A percentile compares a stretch with the other conserved stretches of the same genome.
Evolutionary conservation across 2,797 vertebrate species (phyloP).

Genomic region (Glyptemys insculpta): DNA sequence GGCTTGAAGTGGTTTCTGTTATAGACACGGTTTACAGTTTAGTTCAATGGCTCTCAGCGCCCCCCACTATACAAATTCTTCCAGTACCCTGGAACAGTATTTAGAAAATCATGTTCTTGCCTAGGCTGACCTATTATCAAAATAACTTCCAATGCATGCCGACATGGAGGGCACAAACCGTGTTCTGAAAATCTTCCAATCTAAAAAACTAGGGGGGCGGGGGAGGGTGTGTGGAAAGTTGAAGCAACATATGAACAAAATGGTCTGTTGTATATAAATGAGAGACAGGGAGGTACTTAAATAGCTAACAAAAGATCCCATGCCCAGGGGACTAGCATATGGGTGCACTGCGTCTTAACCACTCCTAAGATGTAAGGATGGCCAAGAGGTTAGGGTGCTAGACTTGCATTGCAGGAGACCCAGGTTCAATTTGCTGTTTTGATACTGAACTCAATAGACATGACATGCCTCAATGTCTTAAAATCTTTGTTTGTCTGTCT

Average conservation of each 20-base stretch:
- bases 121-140: neutral
- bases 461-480: no score
- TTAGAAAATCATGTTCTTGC: neutral
- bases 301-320: neutral
- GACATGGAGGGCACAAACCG: neutral
- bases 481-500: no score
- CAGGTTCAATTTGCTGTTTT: neutral
- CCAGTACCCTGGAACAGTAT: no score
- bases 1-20: no score
- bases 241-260: neutral
- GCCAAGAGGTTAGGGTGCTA: no score
- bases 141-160: neutral
- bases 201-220: neutral
- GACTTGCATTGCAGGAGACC: no score
- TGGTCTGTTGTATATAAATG: no score
- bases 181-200: neutral
- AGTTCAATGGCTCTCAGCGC: no score
- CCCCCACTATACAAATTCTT: no score
- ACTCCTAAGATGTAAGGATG: no score
- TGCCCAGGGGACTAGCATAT: neutral
- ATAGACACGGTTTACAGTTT: no score
- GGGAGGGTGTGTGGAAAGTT: neutral
- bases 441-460: no score
- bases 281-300: neutral
- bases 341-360: neutral